Conservation (phyloP, 1,140 invertebrate genomes). For the Nasonia longicornis region DNA sequence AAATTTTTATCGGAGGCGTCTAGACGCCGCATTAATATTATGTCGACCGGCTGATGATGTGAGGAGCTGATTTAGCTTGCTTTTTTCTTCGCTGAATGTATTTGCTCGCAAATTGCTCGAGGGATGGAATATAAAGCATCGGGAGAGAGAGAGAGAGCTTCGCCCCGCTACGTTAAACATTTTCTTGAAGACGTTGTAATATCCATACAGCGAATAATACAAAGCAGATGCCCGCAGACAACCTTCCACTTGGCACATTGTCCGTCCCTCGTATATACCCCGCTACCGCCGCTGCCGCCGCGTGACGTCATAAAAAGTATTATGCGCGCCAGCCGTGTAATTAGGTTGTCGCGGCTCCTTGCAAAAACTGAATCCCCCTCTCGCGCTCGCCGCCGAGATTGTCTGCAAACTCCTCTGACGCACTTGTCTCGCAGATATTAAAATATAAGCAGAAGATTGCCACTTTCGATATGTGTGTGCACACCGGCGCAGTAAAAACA, state of each 20-base stretch:
- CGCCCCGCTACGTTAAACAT: too few relatives aligned
- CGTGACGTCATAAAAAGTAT: conserved; percentile 29
- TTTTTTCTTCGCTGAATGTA: too few relatives aligned
- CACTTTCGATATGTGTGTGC: conserved; percentile 9
- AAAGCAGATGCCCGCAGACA: too few relatives aligned
- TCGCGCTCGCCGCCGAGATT: not conserved
- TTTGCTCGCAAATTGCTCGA: too few relatives aligned
- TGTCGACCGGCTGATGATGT: too few relatives aligned
- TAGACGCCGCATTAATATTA: not conserved
- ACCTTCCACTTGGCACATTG: not conserved
- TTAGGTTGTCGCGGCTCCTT: conserved; percentile 14
- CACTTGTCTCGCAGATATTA: conserved; percentile 18
- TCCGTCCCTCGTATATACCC: not conserved
- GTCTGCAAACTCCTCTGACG: not conserved
- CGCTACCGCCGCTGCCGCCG: too few relatives aligned
- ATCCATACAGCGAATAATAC: too few relatives aligned
- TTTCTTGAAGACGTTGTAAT: too few relatives aligned
- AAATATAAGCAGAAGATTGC: conserved; percentile 33
- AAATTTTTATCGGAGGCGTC: conserved; percentile 13
- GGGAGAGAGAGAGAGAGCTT: too few relatives aligned
- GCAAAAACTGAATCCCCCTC: conserved; percentile 21
- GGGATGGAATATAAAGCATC: too few relatives aligned
- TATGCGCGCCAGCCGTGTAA: conserved; percentile 20
- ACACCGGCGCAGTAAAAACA: conserved; percentile 15
- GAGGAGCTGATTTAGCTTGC: too few relatives aligned